Base-by-base conservation (phyloP, 2,113 vertebrate genomes). In the Microtus montanus region DNA sequence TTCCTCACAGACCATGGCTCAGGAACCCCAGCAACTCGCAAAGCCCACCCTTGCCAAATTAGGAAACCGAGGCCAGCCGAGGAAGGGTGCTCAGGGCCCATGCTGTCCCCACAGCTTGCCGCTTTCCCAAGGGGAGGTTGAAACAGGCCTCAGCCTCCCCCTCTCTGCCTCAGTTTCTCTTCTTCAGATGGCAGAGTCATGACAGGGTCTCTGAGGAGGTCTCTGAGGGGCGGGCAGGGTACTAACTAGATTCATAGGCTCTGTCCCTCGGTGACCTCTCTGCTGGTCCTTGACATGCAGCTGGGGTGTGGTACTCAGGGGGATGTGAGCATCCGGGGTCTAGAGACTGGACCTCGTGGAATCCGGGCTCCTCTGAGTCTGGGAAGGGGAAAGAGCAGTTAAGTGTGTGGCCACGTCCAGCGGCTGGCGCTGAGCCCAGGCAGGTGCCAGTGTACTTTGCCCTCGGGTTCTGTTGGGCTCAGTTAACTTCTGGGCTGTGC, bases 231-330 rank as follows among this genome's bases (percentile, higher is more conserved):
- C 5, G 7, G 15, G 49, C 5, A 15, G 28, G 49, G 19, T 73
- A 96, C 97, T 97, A 6, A 97, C 97, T 68, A 41, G 63, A 91
- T 84, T 97, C 96, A 0, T 68, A 22, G 79, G 74, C 38, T 93
- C 66, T 63, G 35, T 96, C 87, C 0, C 4, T 61, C 11, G 13
- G 73, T n/a, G 38, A 28, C 63, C 83, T 78, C 47, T 92, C 75
- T 0, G 8, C 6, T 0, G 79, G 70, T n/a, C 35, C 74, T 70
- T 0, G 75, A 68, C 3, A n/a, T 24, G 35, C 63, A 2, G 33
- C 44, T 3, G 41, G 78, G 17, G 44, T 0, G 35, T 84, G 14
- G 22, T 35, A 83, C 10, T 89, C 70, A 0, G 15, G 61, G 35
- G 66, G 22, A 5, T 35, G 35, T 2, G 38, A 70, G 26, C 6